phyloP scores from a whole-genome alignment of 2,888 invertebrate genomes.

The Operophtera brumata region DNA sequence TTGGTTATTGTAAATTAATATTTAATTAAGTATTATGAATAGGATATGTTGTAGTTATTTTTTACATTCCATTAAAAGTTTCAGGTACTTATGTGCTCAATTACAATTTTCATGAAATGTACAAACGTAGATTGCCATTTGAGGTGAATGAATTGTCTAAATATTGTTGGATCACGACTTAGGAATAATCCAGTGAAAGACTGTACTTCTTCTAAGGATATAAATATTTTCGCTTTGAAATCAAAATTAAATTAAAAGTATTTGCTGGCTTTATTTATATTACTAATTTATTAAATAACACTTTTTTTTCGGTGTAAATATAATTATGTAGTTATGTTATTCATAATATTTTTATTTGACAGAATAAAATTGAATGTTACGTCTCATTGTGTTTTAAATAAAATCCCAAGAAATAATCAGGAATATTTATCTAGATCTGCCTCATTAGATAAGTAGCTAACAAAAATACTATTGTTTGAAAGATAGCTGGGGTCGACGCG shows the following conservation, averaged over 20 bases:
- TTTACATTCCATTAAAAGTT: constrained; percentile 26
- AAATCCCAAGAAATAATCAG: too few relatives aligned
- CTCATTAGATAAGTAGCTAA: too few relatives aligned
- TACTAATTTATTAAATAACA: background rate
- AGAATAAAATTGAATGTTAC: constrained; percentile 18
- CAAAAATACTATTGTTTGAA: too few relatives aligned
- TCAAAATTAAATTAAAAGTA: background rate
- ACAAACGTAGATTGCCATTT: constrained; percentile 2
- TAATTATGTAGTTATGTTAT: constrained; percentile 13
- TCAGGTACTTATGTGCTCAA: constrained; percentile 21
- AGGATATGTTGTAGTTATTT: constrained; percentile 19
- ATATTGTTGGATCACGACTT: background rate
- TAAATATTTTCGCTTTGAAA: background rate
- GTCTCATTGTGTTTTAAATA: constrained; percentile 6
- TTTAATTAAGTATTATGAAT: constrained; percentile 27
- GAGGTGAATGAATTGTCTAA: background rate
- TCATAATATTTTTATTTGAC: constrained; percentile 25
- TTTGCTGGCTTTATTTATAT: background rate
- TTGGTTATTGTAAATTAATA: constrained; percentile 22
- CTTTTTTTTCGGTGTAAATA: background rate
- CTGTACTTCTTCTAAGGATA: constrained; percentile 4
- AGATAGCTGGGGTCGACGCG: too few relatives aligned
- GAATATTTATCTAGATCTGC: too few relatives aligned
- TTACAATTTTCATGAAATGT: constrained; percentile 8
- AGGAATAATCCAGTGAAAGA: constrained; percentile 13